Evolutionary conservation across 2,888 invertebrate species (phyloP).

Genomic region (Gasteruption jaculator): DNA sequence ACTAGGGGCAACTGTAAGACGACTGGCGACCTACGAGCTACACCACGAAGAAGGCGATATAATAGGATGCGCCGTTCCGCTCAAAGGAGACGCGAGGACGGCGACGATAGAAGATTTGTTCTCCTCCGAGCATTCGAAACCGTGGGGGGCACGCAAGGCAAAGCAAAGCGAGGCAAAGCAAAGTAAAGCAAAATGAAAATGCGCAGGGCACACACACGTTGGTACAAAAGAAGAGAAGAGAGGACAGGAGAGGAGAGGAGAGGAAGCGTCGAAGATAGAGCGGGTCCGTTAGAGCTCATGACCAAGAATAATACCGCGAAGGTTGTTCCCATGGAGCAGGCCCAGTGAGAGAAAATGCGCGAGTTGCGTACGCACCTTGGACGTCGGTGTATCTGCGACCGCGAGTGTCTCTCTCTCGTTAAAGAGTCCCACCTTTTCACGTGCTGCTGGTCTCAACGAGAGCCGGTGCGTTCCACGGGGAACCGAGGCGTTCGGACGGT

Average conservation of each 20-base stretch:
- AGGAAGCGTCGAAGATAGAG: too few species aligned
- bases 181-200: conserved; percentile 40
- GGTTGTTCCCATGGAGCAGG: conserved; percentile 74
- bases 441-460: too few species aligned
- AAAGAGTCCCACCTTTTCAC: too few species aligned
- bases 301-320: conserved; percentile 31
- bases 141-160: too few species aligned
- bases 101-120: conserved; percentile 4
- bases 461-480: too few species aligned
- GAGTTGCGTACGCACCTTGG: conserved; percentile 91
- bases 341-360: conserved; percentile 82
- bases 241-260: too few species aligned
- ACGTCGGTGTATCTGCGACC: conserved; percentile 25
- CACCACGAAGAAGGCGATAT: too few species aligned
- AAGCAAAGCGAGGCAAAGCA: too few species aligned
- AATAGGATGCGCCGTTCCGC: too few species aligned
- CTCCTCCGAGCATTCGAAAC: neutral
- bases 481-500: too few species aligned
- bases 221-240: conserved; percentile 26
- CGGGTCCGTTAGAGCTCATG: conserved; percentile 40
- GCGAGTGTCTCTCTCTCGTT: conserved; percentile 13
- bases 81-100: neutral
- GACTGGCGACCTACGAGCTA: too few species aligned
- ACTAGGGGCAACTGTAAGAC: too few species aligned
- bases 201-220: conserved; percentile 46